Conservation (phyloP, 2,888 invertebrate species). For the Hyppa rectilinea region DNA sequence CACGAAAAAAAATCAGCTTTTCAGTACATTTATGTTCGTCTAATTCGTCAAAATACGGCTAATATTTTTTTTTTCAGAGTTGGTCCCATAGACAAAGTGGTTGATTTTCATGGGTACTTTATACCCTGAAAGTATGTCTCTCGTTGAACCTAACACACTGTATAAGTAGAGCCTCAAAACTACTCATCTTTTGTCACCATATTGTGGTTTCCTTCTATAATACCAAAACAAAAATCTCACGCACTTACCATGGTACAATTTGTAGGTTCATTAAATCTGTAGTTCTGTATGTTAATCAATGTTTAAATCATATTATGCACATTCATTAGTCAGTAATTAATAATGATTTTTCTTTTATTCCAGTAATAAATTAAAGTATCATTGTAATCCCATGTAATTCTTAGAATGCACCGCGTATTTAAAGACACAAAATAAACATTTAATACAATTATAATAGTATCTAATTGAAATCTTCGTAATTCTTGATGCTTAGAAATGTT, state of each 20-base stretch:
- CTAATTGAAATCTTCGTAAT: slow-evolving; percentile 8
- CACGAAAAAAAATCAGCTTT: too few relatives aligned
- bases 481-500: slow-evolving; percentile 44
- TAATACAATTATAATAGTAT: slow-evolving; percentile 2
- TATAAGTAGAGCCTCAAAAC: background rate
- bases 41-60: too few relatives aligned
- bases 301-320: slow-evolving; percentile 14
- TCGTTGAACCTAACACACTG: too few relatives aligned
- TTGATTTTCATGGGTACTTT: too few relatives aligned
- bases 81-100: too few relatives aligned
- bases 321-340: slow-evolving; percentile 21
- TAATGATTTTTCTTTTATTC: slow-evolving; percentile 65
- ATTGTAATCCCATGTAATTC: slow-evolving; percentile 23
- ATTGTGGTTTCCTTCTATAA: slow-evolving; percentile 2
- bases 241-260: background rate
- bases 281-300: slow-evolving; percentile 8
- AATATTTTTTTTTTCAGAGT: too few relatives aligned
- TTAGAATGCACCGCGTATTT: slow-evolving; percentile 11
- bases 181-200: background rate
- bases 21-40: too few relatives aligned
- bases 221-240: slow-evolving; percentile 9
- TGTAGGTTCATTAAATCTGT: background rate
- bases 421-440: slow-evolving; percentile 18
- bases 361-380: slow-evolving; percentile 65
- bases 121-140: too few relatives aligned